These are phyloP conservation scores for Stenodema calcarata DNA, from an alignment of 2,888 invertebrate genomes.

Conservation along the genomic window DNA sequence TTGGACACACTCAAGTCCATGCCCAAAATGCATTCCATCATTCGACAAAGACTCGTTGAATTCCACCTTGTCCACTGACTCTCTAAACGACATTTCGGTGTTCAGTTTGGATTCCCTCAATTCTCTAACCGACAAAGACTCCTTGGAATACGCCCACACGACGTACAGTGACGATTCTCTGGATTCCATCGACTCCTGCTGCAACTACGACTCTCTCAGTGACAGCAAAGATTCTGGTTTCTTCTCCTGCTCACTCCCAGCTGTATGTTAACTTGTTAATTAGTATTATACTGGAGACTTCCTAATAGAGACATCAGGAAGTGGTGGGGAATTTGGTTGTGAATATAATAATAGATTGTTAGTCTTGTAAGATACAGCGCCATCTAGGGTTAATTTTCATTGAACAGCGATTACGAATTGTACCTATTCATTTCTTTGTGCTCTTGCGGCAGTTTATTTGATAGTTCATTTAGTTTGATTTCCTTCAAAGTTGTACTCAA, in stretches of 20 bases:
- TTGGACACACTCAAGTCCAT: neutral
- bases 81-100: neutral
- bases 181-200: neutral
- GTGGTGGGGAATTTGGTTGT: neutral
- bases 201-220: conserved; percentile 1
- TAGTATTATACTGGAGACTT: too few relatives aligned
- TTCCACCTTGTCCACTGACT: neutral
- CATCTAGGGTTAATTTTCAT: neutral
- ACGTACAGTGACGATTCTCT: neutral
- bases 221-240: conserved; percentile 30
- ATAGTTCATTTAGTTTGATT: too few relatives aligned
- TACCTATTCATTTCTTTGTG: too few relatives aligned
- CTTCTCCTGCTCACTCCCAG: conserved; percentile 21
- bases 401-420: neutral
- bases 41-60: conserved; percentile 27
- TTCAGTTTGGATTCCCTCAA: conserved; percentile 18
- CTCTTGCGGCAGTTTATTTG: too few relatives aligned
- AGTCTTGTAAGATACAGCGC: neutral
- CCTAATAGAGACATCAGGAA: neutral
- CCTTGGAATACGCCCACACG: neutral
- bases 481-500: too few relatives aligned
- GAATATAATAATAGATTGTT: neutral
- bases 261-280: neutral
- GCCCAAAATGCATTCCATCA: neutral
- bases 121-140: conserved; percentile 1